Conservation (phyloP, 1,140 invertebrate species). For the Drosophila tropicalis region DNA sequence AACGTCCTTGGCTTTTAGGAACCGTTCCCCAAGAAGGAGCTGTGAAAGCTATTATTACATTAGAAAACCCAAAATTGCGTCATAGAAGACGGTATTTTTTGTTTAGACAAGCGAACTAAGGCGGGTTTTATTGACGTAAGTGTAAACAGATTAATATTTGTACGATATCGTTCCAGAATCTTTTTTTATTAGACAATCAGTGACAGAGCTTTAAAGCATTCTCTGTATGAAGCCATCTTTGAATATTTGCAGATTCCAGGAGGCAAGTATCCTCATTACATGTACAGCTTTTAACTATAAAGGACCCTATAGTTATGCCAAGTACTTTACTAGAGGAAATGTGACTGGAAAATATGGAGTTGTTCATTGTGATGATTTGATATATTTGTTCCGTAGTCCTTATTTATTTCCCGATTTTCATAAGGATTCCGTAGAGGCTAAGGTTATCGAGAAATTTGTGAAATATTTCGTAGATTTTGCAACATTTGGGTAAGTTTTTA, state of each 20-base stretch:
- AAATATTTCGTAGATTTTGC: too few species aligned
- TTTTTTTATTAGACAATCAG: slow-evolving; percentile 41
- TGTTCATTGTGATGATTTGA: too few species aligned
- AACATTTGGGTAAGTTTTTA: too few species aligned
- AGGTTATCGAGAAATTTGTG: too few species aligned
- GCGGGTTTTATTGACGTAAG: slow-evolving; percentile 70
- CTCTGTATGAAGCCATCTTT: slow-evolving; percentile 45
- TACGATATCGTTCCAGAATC: neutral
- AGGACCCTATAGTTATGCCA: too few species aligned
- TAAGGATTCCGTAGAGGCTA: too few species aligned
- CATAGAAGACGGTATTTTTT: slow-evolving; percentile 17
- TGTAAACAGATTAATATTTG: neutral
- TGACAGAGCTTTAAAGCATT: slow-evolving; percentile 62
- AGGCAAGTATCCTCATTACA: slow-evolving; percentile 41
- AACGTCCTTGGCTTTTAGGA: slow-evolving; percentile 82
- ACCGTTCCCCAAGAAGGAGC: too few species aligned
- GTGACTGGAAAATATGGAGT: too few species aligned
- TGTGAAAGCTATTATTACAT: slow-evolving; percentile 71
- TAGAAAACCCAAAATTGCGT: slow-evolving; percentile 53
- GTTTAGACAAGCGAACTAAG: too few species aligned
- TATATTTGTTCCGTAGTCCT: too few species aligned
- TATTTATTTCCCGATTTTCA: too few species aligned
- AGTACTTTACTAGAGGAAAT: too few species aligned
- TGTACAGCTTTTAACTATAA: slow-evolving; percentile 14
- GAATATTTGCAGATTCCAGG: slow-evolving; percentile 14